Percentiles rank a stretch among this genome's conserved stretches.
phyloP scores from a whole-genome alignment of 1,140 invertebrate genomes.

The Homarus americanus region DNA sequence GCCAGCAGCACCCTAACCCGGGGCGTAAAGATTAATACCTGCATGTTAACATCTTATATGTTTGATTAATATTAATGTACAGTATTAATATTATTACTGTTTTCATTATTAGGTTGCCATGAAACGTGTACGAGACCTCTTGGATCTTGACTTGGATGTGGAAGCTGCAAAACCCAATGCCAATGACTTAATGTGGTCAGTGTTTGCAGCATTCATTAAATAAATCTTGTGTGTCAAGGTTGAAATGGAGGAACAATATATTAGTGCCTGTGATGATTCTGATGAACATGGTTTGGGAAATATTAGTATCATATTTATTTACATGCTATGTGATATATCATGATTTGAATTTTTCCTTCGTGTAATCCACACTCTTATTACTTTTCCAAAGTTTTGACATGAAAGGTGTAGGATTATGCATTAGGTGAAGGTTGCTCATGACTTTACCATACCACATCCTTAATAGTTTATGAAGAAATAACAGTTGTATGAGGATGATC shows the following conservation, averaged over 20 bases:
- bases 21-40: too few relatives aligned
- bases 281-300: conserved; percentile 24
- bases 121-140: conserved; percentile 94
- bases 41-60: too few relatives aligned
- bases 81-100: too few relatives aligned
- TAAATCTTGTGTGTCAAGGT: conserved; percentile 80
- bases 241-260: conserved; percentile 4
- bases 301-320: conserved; percentile 20
- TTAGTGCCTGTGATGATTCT: conserved; percentile 64
- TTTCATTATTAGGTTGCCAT: conserved; percentile 70
- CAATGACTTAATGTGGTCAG: conserved; percentile 98
- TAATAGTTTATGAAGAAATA: not conserved
- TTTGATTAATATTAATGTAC: too few relatives aligned
- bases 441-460: not conserved
- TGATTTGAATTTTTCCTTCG: conserved; percentile 2
- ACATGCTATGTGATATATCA: not conserved
- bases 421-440: conserved; percentile 16
- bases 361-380: not conserved
- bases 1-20: too few relatives aligned
- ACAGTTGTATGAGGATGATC: not conserved
- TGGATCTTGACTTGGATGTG: conserved; percentile 97
- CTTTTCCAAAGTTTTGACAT: not conserved
- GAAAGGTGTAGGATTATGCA: not conserved
- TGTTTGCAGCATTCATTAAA: conserved; percentile 98
- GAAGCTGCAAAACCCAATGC: conserved; percentile 92